phyloP scores from a whole-genome alignment of 2,797 vertebrate species.

The Helarctos malayanus region DNA sequence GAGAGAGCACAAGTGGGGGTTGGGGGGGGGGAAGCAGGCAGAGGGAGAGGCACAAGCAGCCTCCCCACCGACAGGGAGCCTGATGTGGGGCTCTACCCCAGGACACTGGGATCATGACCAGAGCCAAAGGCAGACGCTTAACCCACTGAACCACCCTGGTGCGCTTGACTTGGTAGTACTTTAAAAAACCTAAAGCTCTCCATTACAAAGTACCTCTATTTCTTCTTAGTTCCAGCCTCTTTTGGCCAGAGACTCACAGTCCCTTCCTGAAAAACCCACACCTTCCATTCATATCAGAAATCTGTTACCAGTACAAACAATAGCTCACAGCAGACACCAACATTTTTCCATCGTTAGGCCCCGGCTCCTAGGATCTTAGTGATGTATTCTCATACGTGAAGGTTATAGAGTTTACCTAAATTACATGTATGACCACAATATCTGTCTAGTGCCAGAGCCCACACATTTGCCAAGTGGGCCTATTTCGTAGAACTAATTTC shows the following conservation, averaged over 20 bases:
- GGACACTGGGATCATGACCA: not conserved
- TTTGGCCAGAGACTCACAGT: conserved; percentile 2
- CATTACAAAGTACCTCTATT: conserved; percentile 23
- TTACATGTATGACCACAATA: not conserved
- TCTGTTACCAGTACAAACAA: not conserved
- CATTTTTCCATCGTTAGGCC: not conserved
- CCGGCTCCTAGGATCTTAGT: not conserved
- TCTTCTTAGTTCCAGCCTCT: not conserved
- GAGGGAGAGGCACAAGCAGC: not conserved
- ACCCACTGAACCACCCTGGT: not conserved
- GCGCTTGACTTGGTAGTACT: not conserved
- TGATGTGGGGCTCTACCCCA: not conserved
- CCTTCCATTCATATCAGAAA: conserved; percentile 15
- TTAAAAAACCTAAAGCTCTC: conserved; percentile 25
- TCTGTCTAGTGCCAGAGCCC: not conserved
- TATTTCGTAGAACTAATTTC: not conserved
- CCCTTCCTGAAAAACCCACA: not conserved
- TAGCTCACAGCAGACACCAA: not conserved
- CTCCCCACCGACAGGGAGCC: fast-evolving
- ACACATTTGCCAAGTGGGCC: not conserved
- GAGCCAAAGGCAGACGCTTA: not conserved
- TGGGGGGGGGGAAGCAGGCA: not conserved
- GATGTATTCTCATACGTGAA: not conserved
- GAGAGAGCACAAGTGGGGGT: no score
- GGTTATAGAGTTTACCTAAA: conserved; percentile 15